phyloP scores from a whole-genome alignment of 2,113 vertebrate genomes.

The Neogobius melanostomus region DNA sequence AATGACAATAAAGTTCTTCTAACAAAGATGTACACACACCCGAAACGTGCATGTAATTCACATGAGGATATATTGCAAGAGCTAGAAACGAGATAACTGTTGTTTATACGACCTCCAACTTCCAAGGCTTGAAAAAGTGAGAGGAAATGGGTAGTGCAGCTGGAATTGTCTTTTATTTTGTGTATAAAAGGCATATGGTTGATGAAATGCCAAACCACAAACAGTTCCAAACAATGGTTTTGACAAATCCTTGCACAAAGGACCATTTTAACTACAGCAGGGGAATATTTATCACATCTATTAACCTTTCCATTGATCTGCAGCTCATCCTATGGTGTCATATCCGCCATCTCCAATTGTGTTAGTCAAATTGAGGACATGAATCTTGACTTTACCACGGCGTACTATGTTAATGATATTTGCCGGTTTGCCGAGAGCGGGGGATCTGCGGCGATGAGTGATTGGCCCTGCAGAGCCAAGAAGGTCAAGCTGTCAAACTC shows the following conservation, averaged over 20 bases:
- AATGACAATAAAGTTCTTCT: too few species aligned
- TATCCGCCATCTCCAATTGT: neutral
- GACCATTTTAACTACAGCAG: neutral
- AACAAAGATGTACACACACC: too few species aligned
- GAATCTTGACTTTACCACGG: constrained; percentile 14
- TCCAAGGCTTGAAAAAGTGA: too few species aligned
- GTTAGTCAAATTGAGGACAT: neutral
- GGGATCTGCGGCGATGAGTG: constrained; percentile 57
- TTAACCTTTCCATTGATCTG: neutral
- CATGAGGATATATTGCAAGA: too few species aligned
- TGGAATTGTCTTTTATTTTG: too few species aligned
- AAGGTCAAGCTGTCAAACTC: constrained; percentile 65
- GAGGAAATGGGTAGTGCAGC: too few species aligned
- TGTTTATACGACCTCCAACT: too few species aligned
- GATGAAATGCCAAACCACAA: neutral
- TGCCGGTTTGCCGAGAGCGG: constrained; percentile 26
- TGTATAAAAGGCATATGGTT: too few species aligned
- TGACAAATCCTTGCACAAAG: neutral
- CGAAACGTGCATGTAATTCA: too few species aligned
- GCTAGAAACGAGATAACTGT: too few species aligned
- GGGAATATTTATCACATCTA: neutral
- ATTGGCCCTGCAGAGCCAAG: constrained; percentile 37
- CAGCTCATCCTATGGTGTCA: neutral
- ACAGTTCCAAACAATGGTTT: neutral
- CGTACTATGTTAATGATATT: constrained; percentile 36